Evolutionary conservation across 2,888 invertebrate species (phyloP), one percentile per base, ranked within the genome.

Genomic region (Plutella xylostella): DNA sequence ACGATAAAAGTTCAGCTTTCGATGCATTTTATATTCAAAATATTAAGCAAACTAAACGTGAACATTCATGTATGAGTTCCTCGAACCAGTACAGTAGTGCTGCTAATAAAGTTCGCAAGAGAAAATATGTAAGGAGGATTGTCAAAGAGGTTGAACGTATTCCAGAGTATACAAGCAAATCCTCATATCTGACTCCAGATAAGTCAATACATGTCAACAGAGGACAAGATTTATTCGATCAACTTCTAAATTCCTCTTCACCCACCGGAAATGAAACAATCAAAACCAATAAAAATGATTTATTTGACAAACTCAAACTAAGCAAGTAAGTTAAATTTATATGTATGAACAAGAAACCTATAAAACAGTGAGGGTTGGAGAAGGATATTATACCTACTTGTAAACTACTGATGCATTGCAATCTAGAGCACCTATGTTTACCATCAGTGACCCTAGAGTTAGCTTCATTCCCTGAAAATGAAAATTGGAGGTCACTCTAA

Each of bases 11-110:
- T 55, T 72, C 76, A 1, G 63, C 62, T 41, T 82, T 82, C 47
- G 72, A 82, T 51, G 80, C 78, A 12, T 82, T 70, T 70, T 83
- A 71, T 45, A 82, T 80, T 31, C 63, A 77, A 61, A 83, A 80
- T 58, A 70, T 83, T 42, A 83, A 82, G 53, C 76, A 78, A 67
- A 72, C 73, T 37, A 80, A 80, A 51, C 66, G 72, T 34, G 80
- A 80, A 55, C 51, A 73, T 43, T 77, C 79, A 43, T 67, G 63
- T 53, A 51, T 73, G 30, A 64, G 63, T 6, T 48, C 67, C 2
- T 64, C 71, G 1, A 68, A 65, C 47, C 59, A 62, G 33, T 59
- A 57, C 18, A 60, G 56, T 28, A 53, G 56, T 6, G 57, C 62
- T 50, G 63, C 68, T 7, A 72, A 63, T 28, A 76, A 66, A 63